Conservation (phyloP, 2,888 invertebrate genomes). For the Acanthosoma haemorrhoidale region DNA sequence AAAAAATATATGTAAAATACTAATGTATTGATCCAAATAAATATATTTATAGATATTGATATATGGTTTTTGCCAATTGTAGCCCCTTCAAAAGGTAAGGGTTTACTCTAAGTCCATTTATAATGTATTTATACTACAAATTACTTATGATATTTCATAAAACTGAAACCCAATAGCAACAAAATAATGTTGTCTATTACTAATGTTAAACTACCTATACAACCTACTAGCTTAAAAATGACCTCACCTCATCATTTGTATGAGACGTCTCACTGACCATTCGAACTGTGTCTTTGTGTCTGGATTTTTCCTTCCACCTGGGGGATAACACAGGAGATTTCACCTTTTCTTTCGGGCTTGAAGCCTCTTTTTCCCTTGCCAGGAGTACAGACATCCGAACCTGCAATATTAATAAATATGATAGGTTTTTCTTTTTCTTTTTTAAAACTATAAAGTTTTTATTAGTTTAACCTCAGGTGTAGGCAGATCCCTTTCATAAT, state of each 20-base stretch:
- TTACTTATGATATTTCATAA: no score
- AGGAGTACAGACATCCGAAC: conserved; percentile 68
- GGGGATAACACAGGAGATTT: conserved; percentile 39
- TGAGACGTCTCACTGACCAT: conserved; percentile 55
- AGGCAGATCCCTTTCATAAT: conserved; percentile 45
- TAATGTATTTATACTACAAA: no score
- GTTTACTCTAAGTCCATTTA: no score
- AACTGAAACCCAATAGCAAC: no score
- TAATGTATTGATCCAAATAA: no score
- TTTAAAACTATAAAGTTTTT: neutral
- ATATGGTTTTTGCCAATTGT: no score
- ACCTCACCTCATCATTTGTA: conserved; percentile 34
- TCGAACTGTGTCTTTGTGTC: conserved; percentile 53
- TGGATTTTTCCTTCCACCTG: conserved; percentile 31
- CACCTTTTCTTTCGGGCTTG: conserved; percentile 37
- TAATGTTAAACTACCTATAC: no score
- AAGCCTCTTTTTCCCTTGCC: conserved; percentile 56
- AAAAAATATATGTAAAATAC: no score
- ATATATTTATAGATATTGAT: no score
- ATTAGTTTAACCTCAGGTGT: conserved; percentile 52
- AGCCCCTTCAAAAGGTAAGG: no score
- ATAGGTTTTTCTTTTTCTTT: neutral
- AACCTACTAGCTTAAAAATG: neutral
- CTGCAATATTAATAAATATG: conserved; percentile 44
- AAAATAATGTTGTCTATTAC: no score